Base-by-base conservation (phyloP, 2,888 invertebrate species). In the Melanostoma mellinum region DNA sequence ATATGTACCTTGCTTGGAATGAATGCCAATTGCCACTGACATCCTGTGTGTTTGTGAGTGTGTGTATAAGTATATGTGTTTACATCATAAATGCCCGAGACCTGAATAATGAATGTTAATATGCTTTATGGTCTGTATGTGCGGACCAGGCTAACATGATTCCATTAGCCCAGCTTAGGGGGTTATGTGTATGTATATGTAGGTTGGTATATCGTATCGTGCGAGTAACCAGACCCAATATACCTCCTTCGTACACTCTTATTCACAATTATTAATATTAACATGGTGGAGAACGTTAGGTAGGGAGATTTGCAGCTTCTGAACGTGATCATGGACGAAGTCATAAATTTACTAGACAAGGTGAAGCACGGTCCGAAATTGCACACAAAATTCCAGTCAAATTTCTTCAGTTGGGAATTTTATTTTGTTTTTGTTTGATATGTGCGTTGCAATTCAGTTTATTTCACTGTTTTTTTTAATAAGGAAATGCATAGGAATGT, bases 81-180 rank as follows among this genome's bases (percentile, higher is more conserved):
- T 52, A 84, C 73, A 74, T 74, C 79, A 84, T 84, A 84, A 84
- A 79, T 79, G 79, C 84, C 75, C 69, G 71, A 78, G 84, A 78
- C 68, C 67, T 84, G 79, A 84, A 84, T 84, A 84, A 84, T 84
- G 84, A 84, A 84, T 84, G 84, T 79, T 84, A 84, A 84, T 84
- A 84, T 84, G 84, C 79, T 79, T 84, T 84, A 84, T 79, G 84
- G 84, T 55, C 40, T 72, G 84, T 74, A 72, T 82, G 84, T 79
- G 79, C 69, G 79, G 55, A 38, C 67, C 75, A 35, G 58, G 65
- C 74, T 53, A 67, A 79, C 73, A 69, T 79, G 74, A 84, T 79
- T 74, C 74, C 79, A 84, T 78, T 81, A 81, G 67, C 63, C 56
- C 30, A 20, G 35, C 58, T 56, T 55, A 55, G 50, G 32, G 40